A percentile compares a stretch with the other conserved stretches of the same genome.
Evolutionary conservation across 2,888 invertebrate species (phyloP).

Genomic region (Acholoe squamosa): DNA sequence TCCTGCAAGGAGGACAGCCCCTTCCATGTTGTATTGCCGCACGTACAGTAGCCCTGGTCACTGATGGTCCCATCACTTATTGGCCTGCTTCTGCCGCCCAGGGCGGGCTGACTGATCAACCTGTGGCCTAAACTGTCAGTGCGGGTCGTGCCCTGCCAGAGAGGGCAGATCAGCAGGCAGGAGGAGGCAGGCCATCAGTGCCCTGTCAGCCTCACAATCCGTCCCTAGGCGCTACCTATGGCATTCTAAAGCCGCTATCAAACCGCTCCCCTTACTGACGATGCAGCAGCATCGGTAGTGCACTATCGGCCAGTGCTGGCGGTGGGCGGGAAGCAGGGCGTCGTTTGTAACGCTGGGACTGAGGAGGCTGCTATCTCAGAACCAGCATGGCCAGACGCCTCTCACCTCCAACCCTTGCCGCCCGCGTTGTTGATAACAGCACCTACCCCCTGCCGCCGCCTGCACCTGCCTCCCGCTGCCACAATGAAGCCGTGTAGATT

Average conservation of each 20-base stretch:
- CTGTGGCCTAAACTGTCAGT: background rate
- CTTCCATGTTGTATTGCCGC: too few species aligned
- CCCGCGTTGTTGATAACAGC: background rate
- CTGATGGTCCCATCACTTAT: background rate
- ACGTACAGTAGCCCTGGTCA: background rate
- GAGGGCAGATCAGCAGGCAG: background rate
- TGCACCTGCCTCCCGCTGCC: background rate
- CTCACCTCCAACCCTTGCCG: too few species aligned
- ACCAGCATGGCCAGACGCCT: background rate
- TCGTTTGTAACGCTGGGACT: slow-evolving; percentile 22
- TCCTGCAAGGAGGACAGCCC: too few species aligned
- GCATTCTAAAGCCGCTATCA: too few species aligned
- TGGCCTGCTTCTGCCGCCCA: background rate
- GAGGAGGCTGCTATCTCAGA: background rate
- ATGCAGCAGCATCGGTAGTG: background rate
- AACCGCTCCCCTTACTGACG: background rate
- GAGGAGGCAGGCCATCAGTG: background rate
- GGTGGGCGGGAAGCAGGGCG: background rate
- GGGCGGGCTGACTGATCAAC: slow-evolving; percentile 5
- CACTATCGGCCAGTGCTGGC: background rate
- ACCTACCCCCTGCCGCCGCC: background rate
- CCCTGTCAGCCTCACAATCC: too few species aligned
- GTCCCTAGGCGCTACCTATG: too few species aligned
- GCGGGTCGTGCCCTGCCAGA: background rate
- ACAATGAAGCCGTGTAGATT: background rate